These are phyloP conservation scores for Macroramphosus scolopax DNA, from an alignment of 2,797 vertebrate species.

Conservation along the genomic window DNA sequence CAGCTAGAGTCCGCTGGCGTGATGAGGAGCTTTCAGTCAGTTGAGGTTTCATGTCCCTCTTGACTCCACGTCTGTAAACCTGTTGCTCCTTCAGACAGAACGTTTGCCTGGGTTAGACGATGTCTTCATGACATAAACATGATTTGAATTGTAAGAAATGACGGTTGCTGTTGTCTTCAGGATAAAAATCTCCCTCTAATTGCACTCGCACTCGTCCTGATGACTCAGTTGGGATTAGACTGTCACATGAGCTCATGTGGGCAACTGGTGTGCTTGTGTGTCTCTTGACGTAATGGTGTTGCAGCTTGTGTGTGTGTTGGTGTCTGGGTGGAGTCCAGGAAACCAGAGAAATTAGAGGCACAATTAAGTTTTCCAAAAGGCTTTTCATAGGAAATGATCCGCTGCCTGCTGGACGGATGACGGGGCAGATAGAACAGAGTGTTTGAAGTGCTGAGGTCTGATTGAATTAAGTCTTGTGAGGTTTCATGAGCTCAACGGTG, in stretches of 20 bases:
- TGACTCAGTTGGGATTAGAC: slow-evolving; percentile 30
- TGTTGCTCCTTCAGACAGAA: no score
- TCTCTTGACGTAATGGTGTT: background rate
- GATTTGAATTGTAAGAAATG: background rate
- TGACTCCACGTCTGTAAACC: no score
- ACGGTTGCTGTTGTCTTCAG: background rate
- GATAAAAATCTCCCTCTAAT: slow-evolving; percentile 17
- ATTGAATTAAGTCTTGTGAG: slow-evolving; percentile 57
- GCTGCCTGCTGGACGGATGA: slow-evolving; percentile 50
- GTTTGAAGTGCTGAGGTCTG: slow-evolving; percentile 40
- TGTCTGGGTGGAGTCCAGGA: slow-evolving; percentile 61
- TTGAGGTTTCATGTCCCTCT: no score
- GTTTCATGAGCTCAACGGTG: slow-evolving; percentile 8
- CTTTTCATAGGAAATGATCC: slow-evolving; percentile 75
- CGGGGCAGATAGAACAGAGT: slow-evolving; percentile 42
- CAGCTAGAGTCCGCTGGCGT: no score
- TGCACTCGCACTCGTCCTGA: slow-evolving; percentile 15
- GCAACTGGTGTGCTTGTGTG: no score
- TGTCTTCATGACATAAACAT: no score
- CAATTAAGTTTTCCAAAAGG: slow-evolving; percentile 69
- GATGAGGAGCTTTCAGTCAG: no score
- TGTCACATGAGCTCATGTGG: no score
- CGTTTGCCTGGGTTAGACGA: no score
- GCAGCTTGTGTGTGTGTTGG: no score
- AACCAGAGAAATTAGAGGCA: slow-evolving; percentile 61